phyloP scores from a whole-genome alignment of 2,888 invertebrate species.

The Listrodromus nycthemerus region DNA sequence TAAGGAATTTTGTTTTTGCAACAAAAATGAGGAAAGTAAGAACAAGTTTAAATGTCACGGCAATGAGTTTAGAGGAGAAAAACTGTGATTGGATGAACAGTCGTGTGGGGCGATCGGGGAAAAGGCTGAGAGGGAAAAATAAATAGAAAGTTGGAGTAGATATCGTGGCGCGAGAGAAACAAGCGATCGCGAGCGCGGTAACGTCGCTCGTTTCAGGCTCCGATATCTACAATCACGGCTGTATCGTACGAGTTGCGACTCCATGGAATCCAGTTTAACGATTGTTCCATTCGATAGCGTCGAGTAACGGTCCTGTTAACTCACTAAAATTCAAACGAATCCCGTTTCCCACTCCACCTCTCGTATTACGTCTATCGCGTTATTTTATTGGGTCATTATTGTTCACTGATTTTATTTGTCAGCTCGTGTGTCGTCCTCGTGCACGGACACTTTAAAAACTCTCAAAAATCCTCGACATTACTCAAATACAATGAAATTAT shows the following conservation, averaged over 20 bases:
- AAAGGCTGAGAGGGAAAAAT: not conserved
- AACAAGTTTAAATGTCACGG: slow-evolving; percentile 22
- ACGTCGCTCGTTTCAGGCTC: not conserved
- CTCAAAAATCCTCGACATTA: no score
- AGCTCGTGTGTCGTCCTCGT: no score
- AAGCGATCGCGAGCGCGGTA: slow-evolving; percentile 1
- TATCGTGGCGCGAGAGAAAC: not conserved
- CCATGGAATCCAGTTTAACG: slow-evolving; percentile 56
- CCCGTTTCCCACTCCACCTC: not conserved
- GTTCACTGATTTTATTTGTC: no score
- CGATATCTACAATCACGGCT: not conserved
- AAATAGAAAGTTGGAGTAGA: slow-evolving; percentile 22
- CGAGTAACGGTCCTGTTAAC: slow-evolving; percentile 48
- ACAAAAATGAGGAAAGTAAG: not conserved
- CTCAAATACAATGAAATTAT: no score
- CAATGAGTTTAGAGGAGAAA: not conserved
- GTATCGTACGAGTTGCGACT: slow-evolving; percentile 5
- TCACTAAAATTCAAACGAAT: slow-evolving; percentile 22
- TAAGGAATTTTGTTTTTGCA: no score
- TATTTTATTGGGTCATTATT: no score
- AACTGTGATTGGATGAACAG: slow-evolving; percentile 3
- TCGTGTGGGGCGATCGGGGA: slow-evolving; percentile 4
- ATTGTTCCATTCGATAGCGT: slow-evolving; percentile 61
- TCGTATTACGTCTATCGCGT: no score
- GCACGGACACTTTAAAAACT: no score